Evolutionary conservation across 2,113 vertebrate genomes (phyloP).

Genomic region (Colius striatus): DNA sequence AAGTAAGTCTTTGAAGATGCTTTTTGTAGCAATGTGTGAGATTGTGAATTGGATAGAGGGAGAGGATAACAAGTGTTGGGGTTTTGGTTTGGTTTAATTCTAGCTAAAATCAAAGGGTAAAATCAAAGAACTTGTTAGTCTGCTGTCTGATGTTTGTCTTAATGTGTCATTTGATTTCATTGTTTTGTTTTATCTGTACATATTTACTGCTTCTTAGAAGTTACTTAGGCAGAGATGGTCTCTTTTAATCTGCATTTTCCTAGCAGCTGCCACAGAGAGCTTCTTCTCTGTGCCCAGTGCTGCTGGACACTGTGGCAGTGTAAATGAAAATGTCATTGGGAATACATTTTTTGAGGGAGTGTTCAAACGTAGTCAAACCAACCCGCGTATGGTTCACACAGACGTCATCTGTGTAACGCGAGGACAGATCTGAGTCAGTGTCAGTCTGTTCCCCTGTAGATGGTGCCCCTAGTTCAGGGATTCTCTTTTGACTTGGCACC

Average conservation of each 20-base stretch:
- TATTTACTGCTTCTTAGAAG: background rate
- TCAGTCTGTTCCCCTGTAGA: slow-evolving; percentile 63
- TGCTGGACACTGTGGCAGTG: background rate
- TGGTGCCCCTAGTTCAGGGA: slow-evolving; percentile 59
- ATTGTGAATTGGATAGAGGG: background rate
- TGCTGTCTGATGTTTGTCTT: background rate
- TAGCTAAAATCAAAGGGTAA: background rate
- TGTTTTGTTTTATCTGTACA: slow-evolving; percentile 36
- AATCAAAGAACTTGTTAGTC: slow-evolving; percentile 20
- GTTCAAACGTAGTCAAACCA: background rate
- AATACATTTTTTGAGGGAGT: background rate
- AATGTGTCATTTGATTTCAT: slow-evolving; percentile 10
- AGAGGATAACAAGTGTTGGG: background rate
- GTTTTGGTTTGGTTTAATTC: background rate
- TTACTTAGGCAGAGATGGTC: slow-evolving; percentile 1
- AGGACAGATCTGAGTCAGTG: background rate
- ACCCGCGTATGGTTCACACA: background rate
- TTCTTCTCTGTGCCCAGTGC: background rate
- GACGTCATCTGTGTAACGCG: background rate
- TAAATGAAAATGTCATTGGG: background rate
- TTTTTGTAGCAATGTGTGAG: background rate
- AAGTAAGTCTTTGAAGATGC: background rate
- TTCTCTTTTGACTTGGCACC: slow-evolving; percentile 5
- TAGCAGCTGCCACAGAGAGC: background rate
- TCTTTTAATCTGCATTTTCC: slow-evolving; percentile 8